Conservation (phyloP, 2,888 invertebrate genomes). For the Glyphotaelius pellucidus region DNA sequence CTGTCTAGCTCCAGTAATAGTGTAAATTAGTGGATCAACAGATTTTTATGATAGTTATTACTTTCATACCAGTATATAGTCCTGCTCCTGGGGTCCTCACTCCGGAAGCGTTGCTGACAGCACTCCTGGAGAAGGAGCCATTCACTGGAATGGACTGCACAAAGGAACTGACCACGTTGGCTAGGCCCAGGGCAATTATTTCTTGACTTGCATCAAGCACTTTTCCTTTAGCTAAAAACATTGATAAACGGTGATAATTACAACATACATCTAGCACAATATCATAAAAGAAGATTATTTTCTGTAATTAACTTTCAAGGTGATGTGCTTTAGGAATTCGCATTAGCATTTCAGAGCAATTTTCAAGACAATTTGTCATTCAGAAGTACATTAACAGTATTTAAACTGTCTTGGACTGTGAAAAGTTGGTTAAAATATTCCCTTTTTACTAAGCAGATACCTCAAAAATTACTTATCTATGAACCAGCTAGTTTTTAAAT, state of each 20-base stretch:
- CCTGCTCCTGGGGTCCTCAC: constrained; percentile 87
- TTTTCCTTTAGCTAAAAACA: constrained; percentile 79
- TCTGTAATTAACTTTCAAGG: neutral
- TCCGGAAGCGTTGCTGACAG: constrained; percentile 89
- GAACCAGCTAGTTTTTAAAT: too few species aligned
- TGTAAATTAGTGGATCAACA: neutral
- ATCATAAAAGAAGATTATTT: neutral
- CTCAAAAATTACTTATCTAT: too few species aligned
- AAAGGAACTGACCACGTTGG: constrained; percentile 86
- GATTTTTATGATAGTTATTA: neutral
- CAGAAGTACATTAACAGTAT: too few species aligned
- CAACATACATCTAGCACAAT: neutral
- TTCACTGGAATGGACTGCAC: constrained; percentile 88
- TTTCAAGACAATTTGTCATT: too few species aligned
- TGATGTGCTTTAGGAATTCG: too few species aligned
- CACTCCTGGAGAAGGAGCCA: constrained; percentile 86
- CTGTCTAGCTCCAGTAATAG: neutral
- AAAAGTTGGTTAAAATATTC: too few species aligned
- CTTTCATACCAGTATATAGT: constrained; percentile 80
- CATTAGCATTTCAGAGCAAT: too few species aligned
- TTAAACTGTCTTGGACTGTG: too few species aligned
- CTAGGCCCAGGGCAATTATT: constrained; percentile 86
- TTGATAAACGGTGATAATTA: neutral
- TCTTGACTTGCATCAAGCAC: constrained; percentile 88
- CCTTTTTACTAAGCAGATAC: too few species aligned